A percentile compares a stretch with the other conserved stretches of the same genome.
Evolutionary conservation across 2,888 invertebrate species (phyloP).

Genomic region (Micropterix aruncella): DNA sequence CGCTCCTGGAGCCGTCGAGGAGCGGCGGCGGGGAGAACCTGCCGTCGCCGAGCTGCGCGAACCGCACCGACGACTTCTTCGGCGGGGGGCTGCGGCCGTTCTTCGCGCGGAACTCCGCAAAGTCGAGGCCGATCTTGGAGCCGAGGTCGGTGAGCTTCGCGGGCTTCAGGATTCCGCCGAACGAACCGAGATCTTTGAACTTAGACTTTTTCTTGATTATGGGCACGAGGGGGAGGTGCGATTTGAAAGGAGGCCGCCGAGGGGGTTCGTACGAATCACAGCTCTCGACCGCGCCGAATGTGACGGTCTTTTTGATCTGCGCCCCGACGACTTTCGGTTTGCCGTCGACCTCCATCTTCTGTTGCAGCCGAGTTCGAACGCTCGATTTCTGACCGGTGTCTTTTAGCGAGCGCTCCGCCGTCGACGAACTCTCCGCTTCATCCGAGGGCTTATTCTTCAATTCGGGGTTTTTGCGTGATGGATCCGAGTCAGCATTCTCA

Average conservation of each 20-base stretch:
- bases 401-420: constrained; percentile 3
- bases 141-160: constrained; percentile 47
- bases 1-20: constrained; percentile 57
- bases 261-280: constrained; percentile 42
- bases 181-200: constrained; percentile 39
- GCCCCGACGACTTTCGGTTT: constrained; percentile 25
- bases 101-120: constrained; percentile 33
- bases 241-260: constrained; percentile 41
- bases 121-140: constrained; percentile 38
- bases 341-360: constrained; percentile 31
- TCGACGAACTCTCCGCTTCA: neutral
- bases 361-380: constrained; percentile 27
- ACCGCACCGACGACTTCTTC: constrained; percentile 17
- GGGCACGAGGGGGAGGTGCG: constrained; percentile 43
- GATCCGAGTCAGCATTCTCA: constrained; percentile 16
- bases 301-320: constrained; percentile 46
- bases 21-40: constrained; percentile 34
- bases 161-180: constrained; percentile 45
- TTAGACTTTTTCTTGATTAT: constrained; percentile 49
- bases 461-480: constrained; percentile 23
- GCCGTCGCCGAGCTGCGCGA: constrained; percentile 33
- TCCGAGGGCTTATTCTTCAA: constrained; percentile 23
- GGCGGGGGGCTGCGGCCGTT: constrained; percentile 28
- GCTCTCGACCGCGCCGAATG: constrained; percentile 48
- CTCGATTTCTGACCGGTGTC: neutral